phyloP scores from a whole-genome alignment of 2,797 vertebrate species.

The Halcyon smyrnensis region DNA sequence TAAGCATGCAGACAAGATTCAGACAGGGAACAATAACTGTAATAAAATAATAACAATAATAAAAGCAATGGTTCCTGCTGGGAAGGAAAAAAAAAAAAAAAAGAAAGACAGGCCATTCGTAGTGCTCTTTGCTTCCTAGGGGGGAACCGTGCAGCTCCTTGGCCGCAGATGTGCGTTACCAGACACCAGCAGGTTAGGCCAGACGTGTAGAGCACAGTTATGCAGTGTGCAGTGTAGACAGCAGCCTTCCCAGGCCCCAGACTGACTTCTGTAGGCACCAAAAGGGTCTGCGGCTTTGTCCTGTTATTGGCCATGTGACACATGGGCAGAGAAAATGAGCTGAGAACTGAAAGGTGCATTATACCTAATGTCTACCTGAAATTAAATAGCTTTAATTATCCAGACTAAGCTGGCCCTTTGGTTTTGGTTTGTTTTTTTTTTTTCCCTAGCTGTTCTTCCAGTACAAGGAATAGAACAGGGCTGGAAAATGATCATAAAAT shows the following conservation, averaged over 20 bases:
- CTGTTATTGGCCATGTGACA: neutral
- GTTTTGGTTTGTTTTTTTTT: neutral
- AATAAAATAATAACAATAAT: neutral
- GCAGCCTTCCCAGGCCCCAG: neutral
- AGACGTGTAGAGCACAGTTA: neutral
- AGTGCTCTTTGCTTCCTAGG: neutral
- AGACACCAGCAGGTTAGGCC: neutral
- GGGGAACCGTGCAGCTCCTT: neutral
- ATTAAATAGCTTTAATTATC: neutral
- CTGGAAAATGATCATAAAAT: neutral
- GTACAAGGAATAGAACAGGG: neutral
- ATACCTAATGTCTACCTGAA: accelerated
- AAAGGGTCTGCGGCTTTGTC: neutral
- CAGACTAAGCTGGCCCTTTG: neutral
- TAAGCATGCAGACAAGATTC: neutral
- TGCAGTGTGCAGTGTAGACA: neutral
- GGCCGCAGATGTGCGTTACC: neutral
- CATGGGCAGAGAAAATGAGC: neutral
- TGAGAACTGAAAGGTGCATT: neutral
- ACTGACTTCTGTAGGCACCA: neutral
- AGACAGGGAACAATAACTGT: neutral
- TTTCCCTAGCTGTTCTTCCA: neutral
- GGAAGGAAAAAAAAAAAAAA: neutral
- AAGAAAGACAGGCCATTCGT: neutral
- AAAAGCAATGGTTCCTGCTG: neutral